A percentile compares a stretch with the other conserved stretches of the same genome.
These are phyloP conservation scores for Scaptomyza parva DNA, from an alignment of 2,888 invertebrate species.

Conservation along the genomic window DNA sequence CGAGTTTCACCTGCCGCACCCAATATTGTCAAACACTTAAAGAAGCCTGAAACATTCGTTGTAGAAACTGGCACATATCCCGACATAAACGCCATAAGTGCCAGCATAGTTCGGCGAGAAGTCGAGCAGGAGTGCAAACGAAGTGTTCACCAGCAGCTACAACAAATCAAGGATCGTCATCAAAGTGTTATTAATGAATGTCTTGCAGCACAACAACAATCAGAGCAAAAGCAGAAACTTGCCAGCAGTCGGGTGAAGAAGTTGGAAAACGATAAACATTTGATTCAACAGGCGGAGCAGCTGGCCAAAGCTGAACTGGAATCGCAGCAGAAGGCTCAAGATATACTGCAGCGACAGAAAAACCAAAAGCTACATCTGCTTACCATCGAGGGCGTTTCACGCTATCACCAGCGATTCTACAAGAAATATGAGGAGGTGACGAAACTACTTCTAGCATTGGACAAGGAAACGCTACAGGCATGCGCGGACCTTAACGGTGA, in stretches of 20 bases:
- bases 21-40: not conserved
- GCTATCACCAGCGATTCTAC: slow-evolving; percentile 87
- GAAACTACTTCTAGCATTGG: slow-evolving; percentile 84
- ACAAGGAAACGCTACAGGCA: slow-evolving; percentile 83
- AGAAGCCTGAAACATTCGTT: slow-evolving; percentile 19
- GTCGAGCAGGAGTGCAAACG: slow-evolving; percentile 70
- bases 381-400: slow-evolving; percentile 86
- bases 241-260: slow-evolving; percentile 47
- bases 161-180: slow-evolving; percentile 50
- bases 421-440: slow-evolving; percentile 87
- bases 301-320: slow-evolving; percentile 63
- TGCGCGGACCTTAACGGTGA: slow-evolving; percentile 83
- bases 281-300: slow-evolving; percentile 75
- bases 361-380: slow-evolving; percentile 74
- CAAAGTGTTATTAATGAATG: slow-evolving; percentile 14
- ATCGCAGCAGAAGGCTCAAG: slow-evolving; percentile 68
- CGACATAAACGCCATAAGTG: slow-evolving; percentile 62
- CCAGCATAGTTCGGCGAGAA: slow-evolving; percentile 67
- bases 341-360: slow-evolving; percentile 62
- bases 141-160: slow-evolving; percentile 52
- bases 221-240: slow-evolving; percentile 32
- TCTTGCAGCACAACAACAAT: not conserved
- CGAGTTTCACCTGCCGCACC: not conserved
- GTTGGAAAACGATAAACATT: slow-evolving; percentile 57
- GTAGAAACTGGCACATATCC: slow-evolving; percentile 46